Conservation (phyloP, 2,888 invertebrate species). For the Strigamia transsilvanica region DNA sequence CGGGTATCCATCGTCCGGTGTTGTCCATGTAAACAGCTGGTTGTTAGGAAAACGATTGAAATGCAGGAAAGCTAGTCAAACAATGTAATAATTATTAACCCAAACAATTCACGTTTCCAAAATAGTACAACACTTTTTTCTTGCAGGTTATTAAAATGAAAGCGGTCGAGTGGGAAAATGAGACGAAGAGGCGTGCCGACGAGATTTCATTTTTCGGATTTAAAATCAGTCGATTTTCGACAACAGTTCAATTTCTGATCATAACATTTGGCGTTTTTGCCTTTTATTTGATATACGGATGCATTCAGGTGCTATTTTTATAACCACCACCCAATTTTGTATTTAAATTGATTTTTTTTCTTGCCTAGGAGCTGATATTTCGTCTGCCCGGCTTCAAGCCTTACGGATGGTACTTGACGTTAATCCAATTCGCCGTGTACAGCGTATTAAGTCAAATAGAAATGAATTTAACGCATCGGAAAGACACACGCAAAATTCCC, state of each 20-base stretch:
- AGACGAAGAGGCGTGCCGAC: not conserved
- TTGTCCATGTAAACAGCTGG: too few relatives aligned
- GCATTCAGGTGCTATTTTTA: conserved; percentile 75
- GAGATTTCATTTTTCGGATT: conserved; percentile 72
- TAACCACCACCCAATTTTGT: too few relatives aligned
- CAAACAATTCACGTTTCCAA: too few relatives aligned
- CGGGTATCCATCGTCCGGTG: too few relatives aligned
- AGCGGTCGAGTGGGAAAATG: not conserved
- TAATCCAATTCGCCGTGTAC: conserved; percentile 90
- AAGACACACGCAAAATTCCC: conserved; percentile 70
- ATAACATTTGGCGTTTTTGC: conserved; percentile 83
- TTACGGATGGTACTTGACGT: conserved; percentile 89
- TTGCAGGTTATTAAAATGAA: not conserved
- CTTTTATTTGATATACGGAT: conserved; percentile 90
- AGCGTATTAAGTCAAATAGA: conserved; percentile 82
- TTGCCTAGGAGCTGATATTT: conserved; percentile 82
- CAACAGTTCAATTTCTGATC: conserved; percentile 76
- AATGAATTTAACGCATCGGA: conserved; percentile 67
- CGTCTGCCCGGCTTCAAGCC: conserved; percentile 87
- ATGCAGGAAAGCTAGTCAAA: too few relatives aligned
- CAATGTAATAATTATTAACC: too few relatives aligned
- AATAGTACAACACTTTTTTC: too few relatives aligned
- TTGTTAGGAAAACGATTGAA: too few relatives aligned
- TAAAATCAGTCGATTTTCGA: conserved; percentile 74
- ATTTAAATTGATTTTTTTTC: conserved; percentile 56